phyloP scores from a whole-genome alignment of 92 coral and sea anemone species.

The Siderastrea siderea region DNA sequence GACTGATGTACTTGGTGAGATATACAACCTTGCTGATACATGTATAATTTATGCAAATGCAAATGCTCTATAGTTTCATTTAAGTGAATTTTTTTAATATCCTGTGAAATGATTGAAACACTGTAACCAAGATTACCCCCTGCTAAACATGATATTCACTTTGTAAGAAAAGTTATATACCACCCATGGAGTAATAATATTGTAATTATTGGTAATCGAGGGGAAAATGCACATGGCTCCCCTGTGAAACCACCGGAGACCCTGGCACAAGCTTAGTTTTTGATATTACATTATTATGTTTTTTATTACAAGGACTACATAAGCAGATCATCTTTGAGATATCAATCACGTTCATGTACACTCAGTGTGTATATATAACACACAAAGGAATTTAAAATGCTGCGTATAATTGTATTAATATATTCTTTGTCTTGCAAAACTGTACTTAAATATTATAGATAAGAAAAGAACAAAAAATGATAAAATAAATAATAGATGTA shows the following conservation, averaged over 20 bases:
- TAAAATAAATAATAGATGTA: conserved; percentile 5
- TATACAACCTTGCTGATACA: background rate
- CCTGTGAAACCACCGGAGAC: background rate
- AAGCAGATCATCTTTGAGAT: no score
- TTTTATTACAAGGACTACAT: background rate
- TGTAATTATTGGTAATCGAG: conserved; percentile 12
- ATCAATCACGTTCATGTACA: no score
- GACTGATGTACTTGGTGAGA: background rate
- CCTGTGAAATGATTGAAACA: conserved; percentile 20
- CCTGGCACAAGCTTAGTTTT: conserved; percentile 22
- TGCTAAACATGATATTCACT: conserved; percentile 10
- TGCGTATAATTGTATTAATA: background rate
- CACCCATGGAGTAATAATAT: conserved; percentile 33
- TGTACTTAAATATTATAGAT: background rate
- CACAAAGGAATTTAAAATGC: background rate
- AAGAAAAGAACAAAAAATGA: conserved; percentile 10
- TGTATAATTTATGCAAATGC: background rate
- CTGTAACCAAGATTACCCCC: conserved; percentile 35
- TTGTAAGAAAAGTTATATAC: background rate
- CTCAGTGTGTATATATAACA: background rate
- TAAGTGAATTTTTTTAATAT: conserved; percentile 8
- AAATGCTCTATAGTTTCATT: background rate
- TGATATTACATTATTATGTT: background rate
- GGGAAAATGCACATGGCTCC: conserved; percentile 1
- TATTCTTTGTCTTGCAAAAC: conserved; percentile 23